These are phyloP conservation scores for Drosophila mimetica DNA, from an alignment of 2,888 invertebrate species.

Conservation along the genomic window DNA sequence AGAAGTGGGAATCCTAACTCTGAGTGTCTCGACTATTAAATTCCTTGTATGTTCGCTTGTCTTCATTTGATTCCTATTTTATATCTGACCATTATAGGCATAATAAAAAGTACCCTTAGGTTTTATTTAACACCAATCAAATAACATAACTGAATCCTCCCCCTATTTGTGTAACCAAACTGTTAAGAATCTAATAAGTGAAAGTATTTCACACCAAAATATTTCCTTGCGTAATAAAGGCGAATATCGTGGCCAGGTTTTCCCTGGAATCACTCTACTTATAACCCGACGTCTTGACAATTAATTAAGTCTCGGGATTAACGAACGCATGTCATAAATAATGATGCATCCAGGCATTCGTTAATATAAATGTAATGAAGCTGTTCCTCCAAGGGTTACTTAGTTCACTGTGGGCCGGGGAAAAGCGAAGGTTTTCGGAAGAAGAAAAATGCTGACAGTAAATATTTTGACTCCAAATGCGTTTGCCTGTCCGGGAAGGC, in stretches of 20 bases:
- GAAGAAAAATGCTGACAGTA: constrained; percentile 72
- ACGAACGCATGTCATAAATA: constrained; percentile 48
- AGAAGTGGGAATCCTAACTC: neutral
- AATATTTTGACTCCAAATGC: constrained; percentile 72
- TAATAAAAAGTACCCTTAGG: neutral
- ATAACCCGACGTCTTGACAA: constrained; percentile 41
- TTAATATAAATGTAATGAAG: constrained; percentile 47
- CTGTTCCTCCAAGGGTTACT: constrained; percentile 41
- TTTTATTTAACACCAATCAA: neutral
- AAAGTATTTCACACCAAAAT: constrained; percentile 8
- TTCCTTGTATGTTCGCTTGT: neutral
- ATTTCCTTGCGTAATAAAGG: constrained; percentile 13
- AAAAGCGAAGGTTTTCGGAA: constrained; percentile 35
- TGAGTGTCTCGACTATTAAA: constrained; percentile 12
- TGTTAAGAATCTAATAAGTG: constrained; percentile 13
- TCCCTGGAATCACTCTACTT: constrained; percentile 9
- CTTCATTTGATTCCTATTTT: neutral
- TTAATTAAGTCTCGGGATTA: constrained; percentile 41
- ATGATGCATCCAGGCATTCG: constrained; percentile 45
- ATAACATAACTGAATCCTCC: neutral
- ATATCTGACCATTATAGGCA: neutral
- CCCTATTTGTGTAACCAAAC: constrained; percentile 2
- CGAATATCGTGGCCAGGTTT: constrained; percentile 4
- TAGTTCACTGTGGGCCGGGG: constrained; percentile 13
- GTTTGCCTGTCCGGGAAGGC: constrained; percentile 33